Percentiles rank a stretch among this genome's conserved stretches.
These are phyloP conservation scores for Champsocephalus gunnari DNA, from an alignment of 2,797 vertebrate genomes.

Conservation along the genomic window DNA sequence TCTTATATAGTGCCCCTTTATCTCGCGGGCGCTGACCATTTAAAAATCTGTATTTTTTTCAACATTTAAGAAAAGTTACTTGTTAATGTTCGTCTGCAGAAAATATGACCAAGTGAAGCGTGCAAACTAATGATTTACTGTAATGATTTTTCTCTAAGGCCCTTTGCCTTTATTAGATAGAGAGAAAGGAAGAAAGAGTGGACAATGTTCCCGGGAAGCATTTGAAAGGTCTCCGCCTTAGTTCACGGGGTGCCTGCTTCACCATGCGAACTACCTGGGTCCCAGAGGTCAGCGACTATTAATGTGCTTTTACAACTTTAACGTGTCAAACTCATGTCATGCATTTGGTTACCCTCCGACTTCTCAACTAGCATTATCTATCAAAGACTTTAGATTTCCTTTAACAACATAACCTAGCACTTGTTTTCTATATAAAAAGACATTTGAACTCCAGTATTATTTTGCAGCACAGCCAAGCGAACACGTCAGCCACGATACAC, in stretches of 20 bases:
- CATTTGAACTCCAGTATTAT: slow-evolving; percentile 13
- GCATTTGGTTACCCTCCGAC: background rate
- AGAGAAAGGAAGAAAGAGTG: too few species aligned
- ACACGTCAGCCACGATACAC: slow-evolving; percentile 51
- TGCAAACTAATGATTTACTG: background rate
- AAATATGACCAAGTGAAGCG: background rate
- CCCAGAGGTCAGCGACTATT: background rate
- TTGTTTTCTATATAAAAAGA: background rate
- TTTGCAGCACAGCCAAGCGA: slow-evolving; percentile 20
- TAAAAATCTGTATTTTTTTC: background rate
- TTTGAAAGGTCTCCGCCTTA: too few species aligned
- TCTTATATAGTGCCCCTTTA: background rate
- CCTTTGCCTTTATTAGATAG: too few species aligned
- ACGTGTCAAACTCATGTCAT: too few species aligned
- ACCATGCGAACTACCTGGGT: too few species aligned
- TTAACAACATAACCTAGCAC: background rate
- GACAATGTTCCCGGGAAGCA: too few species aligned
- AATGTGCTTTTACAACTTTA: background rate
- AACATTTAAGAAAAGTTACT: background rate
- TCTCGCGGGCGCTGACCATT: background rate
- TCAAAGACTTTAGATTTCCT: background rate
- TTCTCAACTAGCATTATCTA: background rate
- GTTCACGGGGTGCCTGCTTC: too few species aligned
- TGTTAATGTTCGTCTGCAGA: background rate
- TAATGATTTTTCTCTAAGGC: too few species aligned